Percentiles rank a stretch among this genome's conserved stretches.
These are phyloP conservation scores for Apodemus sylvaticus DNA, from an alignment of 2,113 vertebrate genomes.

Conservation along the genomic window DNA sequence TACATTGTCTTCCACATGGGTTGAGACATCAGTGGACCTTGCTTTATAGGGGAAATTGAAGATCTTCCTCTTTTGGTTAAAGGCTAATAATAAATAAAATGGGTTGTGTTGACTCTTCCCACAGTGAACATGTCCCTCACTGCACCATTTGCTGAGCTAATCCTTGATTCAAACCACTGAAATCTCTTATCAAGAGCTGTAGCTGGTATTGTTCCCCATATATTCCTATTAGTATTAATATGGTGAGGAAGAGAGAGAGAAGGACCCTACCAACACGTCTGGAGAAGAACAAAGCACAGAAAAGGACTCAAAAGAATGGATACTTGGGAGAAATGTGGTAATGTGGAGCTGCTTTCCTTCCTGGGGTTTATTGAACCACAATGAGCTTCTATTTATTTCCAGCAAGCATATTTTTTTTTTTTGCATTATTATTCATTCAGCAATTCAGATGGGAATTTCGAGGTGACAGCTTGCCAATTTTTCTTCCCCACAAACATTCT, in stretches of 20 bases:
- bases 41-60: neutral
- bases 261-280: constrained; percentile 34
- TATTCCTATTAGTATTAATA: constrained; percentile 28
- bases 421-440: constrained; percentile 71
- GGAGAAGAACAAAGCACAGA: neutral
- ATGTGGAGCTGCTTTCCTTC: constrained; percentile 44
- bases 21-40: neutral
- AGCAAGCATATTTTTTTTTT: constrained; percentile 63
- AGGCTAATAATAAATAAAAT: neutral
- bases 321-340: constrained; percentile 66
- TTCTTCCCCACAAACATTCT: constrained; percentile 67
- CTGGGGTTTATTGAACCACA: constrained; percentile 48
- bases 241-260: constrained; percentile 58
- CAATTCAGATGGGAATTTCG: constrained; percentile 71
- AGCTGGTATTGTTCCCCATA: neutral
- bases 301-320: constrained; percentile 56
- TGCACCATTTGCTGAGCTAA: neutral
- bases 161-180: neutral
- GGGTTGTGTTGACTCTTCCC: neutral
- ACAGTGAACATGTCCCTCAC: neutral
- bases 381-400: constrained; percentile 70
- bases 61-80: neutral
- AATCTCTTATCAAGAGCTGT: neutral
- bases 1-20: neutral
- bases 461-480: constrained; percentile 77